Conservation (phyloP, 2,797 vertebrate genomes). For the Lagodon rhomboides region DNA sequence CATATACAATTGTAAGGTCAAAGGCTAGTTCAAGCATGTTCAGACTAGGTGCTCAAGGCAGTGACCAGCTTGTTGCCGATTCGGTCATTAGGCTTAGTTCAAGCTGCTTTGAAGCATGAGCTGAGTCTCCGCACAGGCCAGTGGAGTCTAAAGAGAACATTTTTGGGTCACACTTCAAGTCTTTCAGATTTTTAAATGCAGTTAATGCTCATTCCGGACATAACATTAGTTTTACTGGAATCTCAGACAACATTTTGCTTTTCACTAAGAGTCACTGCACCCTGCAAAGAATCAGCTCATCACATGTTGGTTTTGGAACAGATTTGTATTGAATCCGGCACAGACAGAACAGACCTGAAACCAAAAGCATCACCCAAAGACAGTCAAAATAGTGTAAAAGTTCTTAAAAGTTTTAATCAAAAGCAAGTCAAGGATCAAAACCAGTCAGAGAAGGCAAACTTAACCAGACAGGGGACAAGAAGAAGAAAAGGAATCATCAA, state of each 20-base stretch:
- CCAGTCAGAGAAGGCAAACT: background rate
- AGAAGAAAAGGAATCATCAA: background rate
- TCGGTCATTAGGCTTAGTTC: constrained; percentile 1
- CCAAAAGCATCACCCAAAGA: background rate
- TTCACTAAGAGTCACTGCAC: background rate
- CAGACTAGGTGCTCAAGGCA: background rate
- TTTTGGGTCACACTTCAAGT: background rate
- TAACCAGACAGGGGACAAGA: background rate
- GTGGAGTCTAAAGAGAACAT: too few species aligned
- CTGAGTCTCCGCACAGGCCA: background rate
- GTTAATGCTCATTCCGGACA: constrained; percentile 2
- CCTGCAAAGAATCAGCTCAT: background rate
- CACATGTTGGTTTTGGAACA: background rate
- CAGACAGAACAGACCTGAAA: background rate
- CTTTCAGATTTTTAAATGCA: constrained; percentile 7
- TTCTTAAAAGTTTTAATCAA: background rate
- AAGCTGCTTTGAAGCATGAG: background rate
- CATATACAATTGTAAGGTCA: constrained; percentile 6
- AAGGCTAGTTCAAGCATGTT: constrained; percentile 12
- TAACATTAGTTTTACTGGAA: background rate
- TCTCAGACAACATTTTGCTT: background rate
- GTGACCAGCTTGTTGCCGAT: constrained; percentile 10
- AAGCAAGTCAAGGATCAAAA: background rate
- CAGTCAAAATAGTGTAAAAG: background rate
- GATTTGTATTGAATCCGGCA: background rate